phyloP scores from a whole-genome alignment of 1,140 invertebrate genomes.

The Heliconius eleuchia region DNA sequence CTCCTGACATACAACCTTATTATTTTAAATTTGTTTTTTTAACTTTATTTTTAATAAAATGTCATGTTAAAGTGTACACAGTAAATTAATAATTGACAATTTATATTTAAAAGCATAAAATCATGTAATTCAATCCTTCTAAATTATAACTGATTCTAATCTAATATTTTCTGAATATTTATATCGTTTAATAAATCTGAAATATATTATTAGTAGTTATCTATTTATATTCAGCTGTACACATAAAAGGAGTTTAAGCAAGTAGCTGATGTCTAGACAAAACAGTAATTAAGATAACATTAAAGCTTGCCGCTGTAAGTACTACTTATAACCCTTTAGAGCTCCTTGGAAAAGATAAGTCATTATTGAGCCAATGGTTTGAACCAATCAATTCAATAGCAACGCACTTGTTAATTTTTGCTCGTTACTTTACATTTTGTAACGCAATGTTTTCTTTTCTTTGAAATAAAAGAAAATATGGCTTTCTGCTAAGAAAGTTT shows the following conservation, averaged over 20 bases:
- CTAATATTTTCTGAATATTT: not conserved
- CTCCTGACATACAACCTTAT: not conserved
- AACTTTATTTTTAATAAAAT: no score
- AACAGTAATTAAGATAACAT: conserved; percentile 63
- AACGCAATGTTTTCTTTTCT: not conserved
- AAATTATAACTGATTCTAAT: no score
- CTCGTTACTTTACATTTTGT: conserved; percentile 18
- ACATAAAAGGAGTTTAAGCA: conserved; percentile 22
- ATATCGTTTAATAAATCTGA: not conserved
- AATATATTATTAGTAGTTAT: no score
- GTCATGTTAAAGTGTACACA: no score
- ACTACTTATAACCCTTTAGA: conserved; percentile 68
- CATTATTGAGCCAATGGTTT: conserved; percentile 29
- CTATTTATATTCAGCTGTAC: not conserved
- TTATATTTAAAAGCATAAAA: no score
- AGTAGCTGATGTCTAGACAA: conserved; percentile 64
- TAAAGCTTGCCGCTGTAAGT: conserved; percentile 49
- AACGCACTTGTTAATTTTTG: conserved; percentile 13
- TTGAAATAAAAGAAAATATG: not conserved
- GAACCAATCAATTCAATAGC: not conserved
- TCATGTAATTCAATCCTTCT: no score
- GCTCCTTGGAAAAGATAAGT: conserved; percentile 49
- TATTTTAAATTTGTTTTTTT: not conserved
- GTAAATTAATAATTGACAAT: no score
- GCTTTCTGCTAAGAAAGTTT: no score